A percentile compares a stretch with the other conserved stretches of the same genome.
These are phyloP conservation scores for Axis porcinus DNA, from an alignment of 2,113 vertebrate genomes.

Conservation along the genomic window DNA sequence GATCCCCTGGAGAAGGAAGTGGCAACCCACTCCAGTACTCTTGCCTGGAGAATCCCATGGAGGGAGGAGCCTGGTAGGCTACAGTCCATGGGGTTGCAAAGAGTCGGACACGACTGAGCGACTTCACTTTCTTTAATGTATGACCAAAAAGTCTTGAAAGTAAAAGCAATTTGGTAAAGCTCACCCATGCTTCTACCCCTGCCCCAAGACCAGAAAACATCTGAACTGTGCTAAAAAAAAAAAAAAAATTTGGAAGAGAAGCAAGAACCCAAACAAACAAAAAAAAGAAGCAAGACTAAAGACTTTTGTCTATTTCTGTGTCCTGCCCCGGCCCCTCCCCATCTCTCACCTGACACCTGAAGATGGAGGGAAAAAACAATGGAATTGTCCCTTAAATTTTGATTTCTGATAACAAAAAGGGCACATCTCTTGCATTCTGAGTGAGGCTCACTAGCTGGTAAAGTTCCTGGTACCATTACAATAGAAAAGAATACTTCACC, in stretches of 20 bases:
- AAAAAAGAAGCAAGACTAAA: not conserved
- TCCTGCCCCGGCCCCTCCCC: not conserved
- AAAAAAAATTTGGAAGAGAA: not conserved
- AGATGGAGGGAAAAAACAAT: not conserved
- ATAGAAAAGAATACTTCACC: not conserved
- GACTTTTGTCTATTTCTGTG: not conserved
- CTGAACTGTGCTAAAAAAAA: not conserved
- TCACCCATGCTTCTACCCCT: not conserved
- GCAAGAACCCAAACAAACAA: not conserved
- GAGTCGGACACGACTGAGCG: no score
- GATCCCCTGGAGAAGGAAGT: no score
- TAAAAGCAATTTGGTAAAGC: not conserved
- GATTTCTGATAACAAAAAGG: not conserved
- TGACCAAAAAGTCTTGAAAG: not conserved
- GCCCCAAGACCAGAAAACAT: not conserved
- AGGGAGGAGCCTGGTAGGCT: no score
- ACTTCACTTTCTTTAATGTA: not conserved
- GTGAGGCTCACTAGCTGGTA: not conserved
- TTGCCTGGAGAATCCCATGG: no score
- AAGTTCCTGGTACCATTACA: not conserved
- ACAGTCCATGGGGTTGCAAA: no score
- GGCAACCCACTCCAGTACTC: no score
- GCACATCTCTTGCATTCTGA: not conserved
- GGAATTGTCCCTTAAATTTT: not conserved
- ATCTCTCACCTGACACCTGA: not conserved